Base-by-base conservation (phyloP, 2,797 vertebrate species). In the Centropyge bicolor region DNA sequence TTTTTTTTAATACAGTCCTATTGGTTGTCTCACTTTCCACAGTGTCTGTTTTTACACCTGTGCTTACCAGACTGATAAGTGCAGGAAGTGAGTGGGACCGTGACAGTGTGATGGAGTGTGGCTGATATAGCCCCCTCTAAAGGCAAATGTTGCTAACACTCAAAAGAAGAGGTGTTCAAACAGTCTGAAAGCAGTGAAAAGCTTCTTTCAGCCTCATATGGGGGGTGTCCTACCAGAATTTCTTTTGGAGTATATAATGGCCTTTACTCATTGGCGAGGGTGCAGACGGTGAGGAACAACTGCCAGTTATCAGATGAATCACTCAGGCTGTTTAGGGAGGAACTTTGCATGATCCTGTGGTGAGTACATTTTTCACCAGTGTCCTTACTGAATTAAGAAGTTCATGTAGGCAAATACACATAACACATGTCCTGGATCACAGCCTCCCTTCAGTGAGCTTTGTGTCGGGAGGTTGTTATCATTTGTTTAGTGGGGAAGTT, bases 401-500 rank as follows among this genome's bases (percentile, higher is more conserved):
- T 54, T 63, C 12, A 38, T 64, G 62, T 16, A 13, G n/a, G 8
- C 3, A 63, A 72, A 38, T n/a, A 59, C 60, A 67, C 48, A 45
- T 8, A 76, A 57, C 36, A 70, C 64, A 36, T 46, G 3, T 64
- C 16, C 36, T 8, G 16, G 8, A 67, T 52, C 51, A 64, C 56
- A 45, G 27, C 27, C 46, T 52, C 55, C 56, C 41, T 40, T 51
- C 38, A 20, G 8, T 17, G 27, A 36, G 45, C 14, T 40, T 17
- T 74, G 31, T 77, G 48, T 35, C 14, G 24, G 67, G 20, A 38
- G 20, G 20, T 75, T 87, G n/a, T 71, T 78, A 75, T 71, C 61
- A 49, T 35, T 78, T 83, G 70, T 84, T 83, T 84, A 72, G 62
- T 66, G 49, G 16, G 52, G 46, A 59, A 20, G 62, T 72, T 24